Percentiles rank a stretch among this genome's conserved stretches.
Conservation (phyloP, 2,797 vertebrate species). For the Erpetoichthys calabaricus region DNA sequence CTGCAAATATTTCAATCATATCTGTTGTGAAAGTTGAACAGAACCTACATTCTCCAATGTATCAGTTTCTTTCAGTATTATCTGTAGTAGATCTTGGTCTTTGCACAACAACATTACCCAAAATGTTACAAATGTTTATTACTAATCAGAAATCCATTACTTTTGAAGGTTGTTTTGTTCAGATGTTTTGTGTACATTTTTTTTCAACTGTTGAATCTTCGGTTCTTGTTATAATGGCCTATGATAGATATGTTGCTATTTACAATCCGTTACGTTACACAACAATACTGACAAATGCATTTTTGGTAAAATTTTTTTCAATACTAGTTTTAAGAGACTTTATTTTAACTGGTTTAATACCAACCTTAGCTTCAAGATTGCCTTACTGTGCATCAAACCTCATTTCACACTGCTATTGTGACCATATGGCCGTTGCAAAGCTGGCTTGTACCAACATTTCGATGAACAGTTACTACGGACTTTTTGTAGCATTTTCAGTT, state of each 20-base stretch:
- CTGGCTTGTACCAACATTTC: slow-evolving; percentile 28
- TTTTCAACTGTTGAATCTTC: slow-evolving; percentile 44
- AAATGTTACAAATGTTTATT: slow-evolving; percentile 39
- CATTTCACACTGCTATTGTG: slow-evolving; percentile 32
- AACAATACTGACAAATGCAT: background rate
- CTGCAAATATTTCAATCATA: slow-evolving; percentile 37
- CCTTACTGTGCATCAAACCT: slow-evolving; percentile 26
- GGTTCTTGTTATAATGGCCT: slow-evolving; percentile 45
- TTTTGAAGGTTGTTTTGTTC: slow-evolving; percentile 35
- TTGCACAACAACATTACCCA: slow-evolving; percentile 36
- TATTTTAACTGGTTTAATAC: background rate
- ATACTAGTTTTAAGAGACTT: background rate
- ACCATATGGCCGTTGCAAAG: slow-evolving; percentile 34
- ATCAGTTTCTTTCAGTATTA: slow-evolving; percentile 41
- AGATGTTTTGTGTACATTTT: slow-evolving; percentile 47
- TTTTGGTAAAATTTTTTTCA: background rate
- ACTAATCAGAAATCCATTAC: slow-evolving; percentile 22
- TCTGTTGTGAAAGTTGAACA: slow-evolving; percentile 33
- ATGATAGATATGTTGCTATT: slow-evolving; percentile 26
- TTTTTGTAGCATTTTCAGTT: slow-evolving; percentile 23
- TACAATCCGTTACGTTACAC: slow-evolving; percentile 13
- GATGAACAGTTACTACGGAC: slow-evolving; percentile 24
- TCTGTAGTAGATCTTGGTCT: slow-evolving; percentile 33
- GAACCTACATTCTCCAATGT: slow-evolving; percentile 38
- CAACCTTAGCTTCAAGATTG: slow-evolving; percentile 12